Percentiles rank a stretch among this genome's conserved stretches.
Conservation (phyloP, 2,888 invertebrate genomes). For the Brachypalpus laphriformis region DNA sequence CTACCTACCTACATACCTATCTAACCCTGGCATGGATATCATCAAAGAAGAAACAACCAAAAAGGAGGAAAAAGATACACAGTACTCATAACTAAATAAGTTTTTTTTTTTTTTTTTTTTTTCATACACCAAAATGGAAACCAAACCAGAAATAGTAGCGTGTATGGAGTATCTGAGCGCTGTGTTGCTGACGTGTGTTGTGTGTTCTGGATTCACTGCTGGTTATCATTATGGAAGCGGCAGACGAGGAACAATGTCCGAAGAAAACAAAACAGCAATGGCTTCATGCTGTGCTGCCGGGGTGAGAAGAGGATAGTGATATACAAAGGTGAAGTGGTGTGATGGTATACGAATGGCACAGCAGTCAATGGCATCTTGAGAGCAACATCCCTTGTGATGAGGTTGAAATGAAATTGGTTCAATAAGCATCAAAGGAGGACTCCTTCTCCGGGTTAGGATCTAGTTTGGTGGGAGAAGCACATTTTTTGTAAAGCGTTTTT, state of each 20-base stretch:
- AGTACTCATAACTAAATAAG: conserved; percentile 18
- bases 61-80: conserved; percentile 46
- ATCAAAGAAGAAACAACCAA: conserved; percentile 36
- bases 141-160: conserved; percentile 60
- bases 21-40: conserved; percentile 47
- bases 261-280: conserved; percentile 58
- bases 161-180: conserved; percentile 14
- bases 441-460: conserved; percentile 13
- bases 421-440: conserved; percentile 24
- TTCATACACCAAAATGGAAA: conserved; percentile 42
- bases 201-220: conserved; percentile 56
- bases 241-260: conserved; percentile 56
- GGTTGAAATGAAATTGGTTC: conserved; percentile 58
- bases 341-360: conserved; percentile 15
- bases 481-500: background rate
- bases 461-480: conserved; percentile 16
- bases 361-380: conserved; percentile 65
- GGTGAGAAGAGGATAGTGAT: conserved; percentile 34
- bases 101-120: background rate
- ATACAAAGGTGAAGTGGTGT: conserved; percentile 11
- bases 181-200: conserved; percentile 42
- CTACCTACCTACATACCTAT: conserved; percentile 51
- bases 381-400: conserved; percentile 63
- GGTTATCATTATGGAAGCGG: conserved; percentile 45
- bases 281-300: conserved; percentile 49